Percentiles rank a stretch among this genome's conserved stretches.
These are phyloP conservation scores for Conistra vaccinii DNA, from an alignment of 2,888 invertebrate species.

Conservation along the genomic window DNA sequence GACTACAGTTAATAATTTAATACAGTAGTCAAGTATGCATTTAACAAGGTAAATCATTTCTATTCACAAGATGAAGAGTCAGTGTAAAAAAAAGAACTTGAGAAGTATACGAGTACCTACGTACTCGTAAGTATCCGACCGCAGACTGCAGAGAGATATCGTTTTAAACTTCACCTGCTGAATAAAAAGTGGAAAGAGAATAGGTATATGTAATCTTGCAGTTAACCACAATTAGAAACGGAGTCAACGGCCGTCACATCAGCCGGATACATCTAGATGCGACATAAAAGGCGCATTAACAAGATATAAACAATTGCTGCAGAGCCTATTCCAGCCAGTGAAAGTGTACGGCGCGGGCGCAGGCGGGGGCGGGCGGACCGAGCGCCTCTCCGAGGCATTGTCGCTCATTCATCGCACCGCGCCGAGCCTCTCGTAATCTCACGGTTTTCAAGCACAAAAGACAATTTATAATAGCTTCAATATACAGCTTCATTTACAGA, in stretches of 20 bases:
- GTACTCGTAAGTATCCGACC: conserved; percentile 10
- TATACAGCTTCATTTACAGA: conserved; percentile 30
- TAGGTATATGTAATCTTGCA: conserved; percentile 61
- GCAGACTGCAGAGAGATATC: conserved; percentile 41
- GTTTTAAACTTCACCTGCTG: conserved; percentile 61
- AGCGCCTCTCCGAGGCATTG: conserved; percentile 49
- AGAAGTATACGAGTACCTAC: not conserved
- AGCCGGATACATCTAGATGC: conserved; percentile 83
- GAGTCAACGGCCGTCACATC: conserved; percentile 82
- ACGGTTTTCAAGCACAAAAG: conserved; percentile 60
- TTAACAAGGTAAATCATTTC: conserved; percentile 1
- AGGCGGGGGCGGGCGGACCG: conserved; percentile 42
- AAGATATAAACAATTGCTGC: conserved; percentile 72
- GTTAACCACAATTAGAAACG: conserved; percentile 76
- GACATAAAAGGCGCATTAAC: conserved; percentile 78
- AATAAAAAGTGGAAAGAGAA: conserved; percentile 64
- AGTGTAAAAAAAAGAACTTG: not conserved
- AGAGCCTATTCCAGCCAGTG: conserved; percentile 69
- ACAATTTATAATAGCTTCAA: conserved; percentile 41
- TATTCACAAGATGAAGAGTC: not conserved
- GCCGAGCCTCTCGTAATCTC: conserved; percentile 57
- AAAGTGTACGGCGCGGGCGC: conserved; percentile 64
- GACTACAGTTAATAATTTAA: not conserved
- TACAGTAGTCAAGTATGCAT: not conserved
- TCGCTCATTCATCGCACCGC: conserved; percentile 62